Evolutionary conservation across 2,888 invertebrate genomes (phyloP).

Genomic region (Homarus gammarus): DNA sequence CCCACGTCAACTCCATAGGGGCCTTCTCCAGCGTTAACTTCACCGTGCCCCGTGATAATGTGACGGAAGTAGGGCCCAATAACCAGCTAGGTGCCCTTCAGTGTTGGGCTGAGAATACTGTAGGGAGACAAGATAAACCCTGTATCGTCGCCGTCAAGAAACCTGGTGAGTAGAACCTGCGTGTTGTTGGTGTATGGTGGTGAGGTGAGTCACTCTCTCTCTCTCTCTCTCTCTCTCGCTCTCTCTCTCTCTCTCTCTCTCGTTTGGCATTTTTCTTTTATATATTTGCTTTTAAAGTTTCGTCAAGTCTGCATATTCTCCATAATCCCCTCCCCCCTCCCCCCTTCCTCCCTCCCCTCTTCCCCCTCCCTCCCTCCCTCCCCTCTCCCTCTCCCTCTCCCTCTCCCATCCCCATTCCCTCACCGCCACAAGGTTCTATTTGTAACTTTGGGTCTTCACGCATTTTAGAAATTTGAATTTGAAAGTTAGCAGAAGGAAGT

Average conservation of each 20-base stretch:
- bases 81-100: slow-evolving; percentile 62
- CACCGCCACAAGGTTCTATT: not conserved
- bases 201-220: too few relatives aligned
- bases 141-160: slow-evolving; percentile 54
- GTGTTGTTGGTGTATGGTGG: too few relatives aligned
- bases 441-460: not conserved
- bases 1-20: slow-evolving; percentile 53
- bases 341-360: not conserved
- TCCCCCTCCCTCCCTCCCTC: not conserved
- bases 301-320: not conserved
- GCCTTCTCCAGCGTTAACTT: slow-evolving; percentile 59
- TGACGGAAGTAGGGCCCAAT: slow-evolving; percentile 55
- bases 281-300: not conserved
- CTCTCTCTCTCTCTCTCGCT: not conserved
- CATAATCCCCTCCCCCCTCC: not conserved
- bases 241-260: not conserved
- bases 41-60: slow-evolving; percentile 67
- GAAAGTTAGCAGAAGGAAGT: not conserved
- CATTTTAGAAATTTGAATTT: too few relatives aligned
- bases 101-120: slow-evolving; percentile 73
- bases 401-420: too few relatives aligned
- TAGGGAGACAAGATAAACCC: slow-evolving; percentile 60
- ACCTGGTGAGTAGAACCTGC: slow-evolving; percentile 29
- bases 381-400: not conserved
- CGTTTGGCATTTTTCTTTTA: not conserved